Base-by-base conservation (phyloP, 2,888 invertebrate species). In the Agrochola lota region DNA sequence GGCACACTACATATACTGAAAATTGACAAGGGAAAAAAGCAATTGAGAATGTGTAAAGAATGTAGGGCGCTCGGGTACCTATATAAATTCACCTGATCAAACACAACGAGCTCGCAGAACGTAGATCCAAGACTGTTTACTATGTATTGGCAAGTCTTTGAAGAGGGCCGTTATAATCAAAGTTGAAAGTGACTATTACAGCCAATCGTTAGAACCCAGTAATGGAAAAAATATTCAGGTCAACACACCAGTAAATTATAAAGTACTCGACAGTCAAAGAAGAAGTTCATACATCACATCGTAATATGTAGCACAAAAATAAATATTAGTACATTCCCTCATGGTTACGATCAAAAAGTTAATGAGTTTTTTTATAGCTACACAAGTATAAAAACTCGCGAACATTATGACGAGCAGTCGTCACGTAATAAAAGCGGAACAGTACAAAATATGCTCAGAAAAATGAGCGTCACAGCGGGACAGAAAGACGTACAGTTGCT, bases 361-460 rank as follows among this genome's bases (percentile, higher is more conserved):
- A 92, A 93, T 91, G 92, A 91, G 91, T 82, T 90, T 91, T 88
- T 91, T 91, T 90, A 91, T 90, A 87, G 88, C 85, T 81, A 87
- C 88, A 85, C 83, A 87, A 87, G 87, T 90, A 90, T 90, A 88
- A 90, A 91, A 89, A 89, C 84, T 87, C 87, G 87, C 86, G 86
- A 89, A 87, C 83, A 89, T 91, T 91, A 90, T 90, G 91, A 91
- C 91, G 90, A 90, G 88, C 91, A 90, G 92, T 92, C 90, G 91
- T 92, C 93, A 92, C 92, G 92, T 92, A 94, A 94, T 94, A 93
- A 95, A 93, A 92, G 90, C 87, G 90, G 85, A 85, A 90, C 88
- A 87, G 85, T 90, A 92, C 92, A 92, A 92, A 94, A 94, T 92
- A 92, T 87, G 90, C 89, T 89, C 88, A 90, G 88, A 91, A 91